These are phyloP conservation scores for Tetrax tetrax DNA, from an alignment of 2,113 vertebrate species.

Conservation along the genomic window DNA sequence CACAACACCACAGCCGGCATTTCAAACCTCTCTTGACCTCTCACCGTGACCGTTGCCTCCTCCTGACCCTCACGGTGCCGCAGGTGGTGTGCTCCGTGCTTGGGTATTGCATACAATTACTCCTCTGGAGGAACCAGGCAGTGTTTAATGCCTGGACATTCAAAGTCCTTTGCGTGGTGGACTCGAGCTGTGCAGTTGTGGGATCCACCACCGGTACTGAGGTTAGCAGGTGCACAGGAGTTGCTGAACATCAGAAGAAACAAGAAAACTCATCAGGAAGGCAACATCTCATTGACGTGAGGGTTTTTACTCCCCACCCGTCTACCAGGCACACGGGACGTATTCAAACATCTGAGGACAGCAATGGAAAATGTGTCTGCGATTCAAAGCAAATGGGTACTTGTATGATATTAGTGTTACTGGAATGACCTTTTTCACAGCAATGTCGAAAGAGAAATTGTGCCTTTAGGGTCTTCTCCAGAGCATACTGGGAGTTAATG, in stretches of 20 bases:
- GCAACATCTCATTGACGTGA: background rate
- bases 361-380: background rate
- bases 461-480: background rate
- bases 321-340: background rate
- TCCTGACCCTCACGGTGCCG: fast-evolving
- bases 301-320: background rate
- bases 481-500: background rate
- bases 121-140: background rate
- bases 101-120: background rate
- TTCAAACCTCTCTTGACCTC: background rate
- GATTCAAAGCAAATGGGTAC: background rate
- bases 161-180: background rate
- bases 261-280: background rate
- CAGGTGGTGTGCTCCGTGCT: background rate
- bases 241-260: background rate
- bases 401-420: background rate
- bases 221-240: background rate
- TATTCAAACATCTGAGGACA: background rate
- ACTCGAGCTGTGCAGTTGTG: background rate
- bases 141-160: background rate
- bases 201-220: background rate
- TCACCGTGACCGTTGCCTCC: fast-evolving
- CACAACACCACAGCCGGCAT: background rate
- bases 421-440: background rate
- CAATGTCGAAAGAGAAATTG: background rate